These are phyloP conservation scores for Lycorma delicatula DNA, from an alignment of 1,140 invertebrate genomes.

Conservation along the genomic window DNA sequence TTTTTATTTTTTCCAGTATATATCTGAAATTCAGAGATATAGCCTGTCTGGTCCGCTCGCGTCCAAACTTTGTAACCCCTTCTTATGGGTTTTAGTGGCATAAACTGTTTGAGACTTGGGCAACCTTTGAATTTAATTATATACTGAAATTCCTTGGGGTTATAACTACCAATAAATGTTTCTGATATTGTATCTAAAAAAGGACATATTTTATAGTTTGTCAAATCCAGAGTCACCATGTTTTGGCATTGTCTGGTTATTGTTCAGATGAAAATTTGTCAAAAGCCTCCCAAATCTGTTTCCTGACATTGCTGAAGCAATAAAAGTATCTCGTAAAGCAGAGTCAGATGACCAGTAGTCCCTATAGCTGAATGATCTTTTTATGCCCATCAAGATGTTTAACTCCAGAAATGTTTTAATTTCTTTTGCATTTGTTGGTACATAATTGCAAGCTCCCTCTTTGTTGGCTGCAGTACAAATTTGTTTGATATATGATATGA, in stretches of 20 bases:
- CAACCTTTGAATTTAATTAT: slow-evolving; percentile 28
- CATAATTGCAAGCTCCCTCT: not conserved
- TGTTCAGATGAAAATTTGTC: not conserved
- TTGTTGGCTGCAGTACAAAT: not conserved
- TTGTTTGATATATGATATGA: not conserved
- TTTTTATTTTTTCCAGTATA: slow-evolving; percentile 25
- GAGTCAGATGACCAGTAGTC: not conserved
- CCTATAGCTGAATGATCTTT: not conserved
- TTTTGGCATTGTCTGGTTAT: not conserved
- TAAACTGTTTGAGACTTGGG: slow-evolving; percentile 31
- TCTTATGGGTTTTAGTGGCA: slow-evolving; percentile 35
- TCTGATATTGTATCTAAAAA: not conserved
- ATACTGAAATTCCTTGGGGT: not conserved
- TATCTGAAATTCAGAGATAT: slow-evolving; percentile 28
- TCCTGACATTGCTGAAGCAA: not conserved
- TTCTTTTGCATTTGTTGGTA: not conserved
- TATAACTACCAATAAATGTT: not conserved
- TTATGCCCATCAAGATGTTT: not conserved
- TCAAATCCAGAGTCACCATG: slow-evolving; percentile 1
- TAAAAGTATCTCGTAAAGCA: not conserved
- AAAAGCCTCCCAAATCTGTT: slow-evolving; percentile 1
- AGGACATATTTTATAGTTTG: slow-evolving; percentile 1
- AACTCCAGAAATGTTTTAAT: not conserved
- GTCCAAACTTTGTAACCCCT: slow-evolving; percentile 34
- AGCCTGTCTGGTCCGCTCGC: slow-evolving; percentile 26